Evolutionary conservation across 2,888 invertebrate genomes (phyloP).

Genomic region (Barypeithes pellucidus): DNA sequence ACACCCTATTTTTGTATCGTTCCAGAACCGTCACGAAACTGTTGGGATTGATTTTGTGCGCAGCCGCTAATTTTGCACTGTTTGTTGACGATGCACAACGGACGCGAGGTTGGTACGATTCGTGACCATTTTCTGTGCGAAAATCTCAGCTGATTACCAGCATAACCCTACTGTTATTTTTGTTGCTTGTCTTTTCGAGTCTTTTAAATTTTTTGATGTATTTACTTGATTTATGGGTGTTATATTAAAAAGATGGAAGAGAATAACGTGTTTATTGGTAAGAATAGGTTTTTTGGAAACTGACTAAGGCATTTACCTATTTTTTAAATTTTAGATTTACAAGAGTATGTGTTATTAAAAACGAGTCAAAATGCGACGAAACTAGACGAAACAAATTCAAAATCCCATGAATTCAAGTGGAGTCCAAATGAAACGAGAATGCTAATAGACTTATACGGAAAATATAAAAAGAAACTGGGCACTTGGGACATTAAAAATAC

Average conservation of each 20-base stretch:
- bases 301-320: neutral
- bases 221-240: neutral
- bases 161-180: neutral
- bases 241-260: neutral
- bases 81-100: no score
- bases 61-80: no score
- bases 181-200: no score
- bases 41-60: no score
- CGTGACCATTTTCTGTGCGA: neutral
- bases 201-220: no score
- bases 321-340: neutral
- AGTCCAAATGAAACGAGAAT: slow-evolving; percentile 27
- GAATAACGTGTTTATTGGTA: neutral
- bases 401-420: neutral
- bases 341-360: neutral
- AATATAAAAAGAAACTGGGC: slow-evolving; percentile 47
- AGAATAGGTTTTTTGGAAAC: neutral
- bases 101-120: no score
- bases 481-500: slow-evolving; percentile 46
- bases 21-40: no score
- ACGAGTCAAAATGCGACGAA: neutral
- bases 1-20: no score
- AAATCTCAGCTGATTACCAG: neutral
- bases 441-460: slow-evolving; percentile 47
- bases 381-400: neutral